Evolutionary conservation across 2,113 vertebrate species (phyloP), one percentile per base, ranked within the genome.

Genomic region (Charadrius vociferus): DNA sequence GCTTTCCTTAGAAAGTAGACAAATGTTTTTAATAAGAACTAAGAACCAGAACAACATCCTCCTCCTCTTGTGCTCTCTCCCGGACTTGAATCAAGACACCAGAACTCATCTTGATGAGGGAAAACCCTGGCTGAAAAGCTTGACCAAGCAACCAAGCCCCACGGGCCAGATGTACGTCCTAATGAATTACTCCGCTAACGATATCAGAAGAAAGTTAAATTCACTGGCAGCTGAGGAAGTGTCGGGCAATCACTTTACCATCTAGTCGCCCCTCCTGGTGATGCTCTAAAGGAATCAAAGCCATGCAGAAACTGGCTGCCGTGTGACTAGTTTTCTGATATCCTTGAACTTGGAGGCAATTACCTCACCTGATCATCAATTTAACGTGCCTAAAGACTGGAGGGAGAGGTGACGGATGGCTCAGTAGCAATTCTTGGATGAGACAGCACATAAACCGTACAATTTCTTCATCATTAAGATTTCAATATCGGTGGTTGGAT

Each of bases 1-100:
- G 52, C 24, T 52, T 94, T 84, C 65, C 79, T 73, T 73, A 77
- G 68, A 87, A 93, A 91, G 77, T 3, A 96, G 90, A 95, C 68
- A 80, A 95, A 94, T 81, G 36, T 32, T 89, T 96, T 90, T 96
- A 95, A 94, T 96, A 86, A 97, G 39, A 61, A 86, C 50, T 52
- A 75, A 56, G 71, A 93, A 75, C 88, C 27, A 43, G 81, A 77
- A 65, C 43, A 90, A 41, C 82, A 59, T 32, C 86, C 18, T 85
- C 70, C 61, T 75, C 79, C 77, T 66, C 55, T 68, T 12, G 52
- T 59, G 49, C 65, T 79, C 68, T 61, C 21, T 41, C 16, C 49
- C 63, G 52, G 73, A 50, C 30, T 65, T 18, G 58, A 94, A 66
- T 75, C 39, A 52, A 94, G 73, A 14, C 77, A 36, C 61, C 4